Evolutionary conservation across 2,113 vertebrate genomes (phyloP).

Genomic region (Saimiri boliviensis): DNA sequence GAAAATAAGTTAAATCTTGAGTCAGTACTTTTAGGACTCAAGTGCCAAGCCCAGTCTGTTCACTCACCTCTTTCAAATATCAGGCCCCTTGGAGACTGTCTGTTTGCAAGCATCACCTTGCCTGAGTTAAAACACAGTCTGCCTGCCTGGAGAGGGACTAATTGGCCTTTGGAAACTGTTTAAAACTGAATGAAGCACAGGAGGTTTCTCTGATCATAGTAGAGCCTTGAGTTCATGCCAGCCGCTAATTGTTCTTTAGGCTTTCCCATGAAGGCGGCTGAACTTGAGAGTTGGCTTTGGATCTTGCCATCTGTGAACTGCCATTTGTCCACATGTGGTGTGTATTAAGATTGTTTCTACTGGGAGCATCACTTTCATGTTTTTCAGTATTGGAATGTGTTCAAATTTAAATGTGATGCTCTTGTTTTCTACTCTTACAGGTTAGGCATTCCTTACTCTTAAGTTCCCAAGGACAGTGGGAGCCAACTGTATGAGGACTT

Average conservation of each 20-base stretch:
- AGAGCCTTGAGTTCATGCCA: conserved; percentile 41
- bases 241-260: conserved; percentile 1
- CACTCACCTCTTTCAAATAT: background rate
- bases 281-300: background rate
- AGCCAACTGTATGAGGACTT: background rate
- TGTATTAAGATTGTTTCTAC: background rate
- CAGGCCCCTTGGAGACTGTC: background rate
- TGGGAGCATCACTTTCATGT: background rate
- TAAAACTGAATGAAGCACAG: background rate
- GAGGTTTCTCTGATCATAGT: background rate
- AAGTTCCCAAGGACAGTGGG: background rate
- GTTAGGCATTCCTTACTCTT: background rate
- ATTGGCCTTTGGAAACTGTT: background rate
- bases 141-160: background rate
- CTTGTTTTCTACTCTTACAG: background rate
- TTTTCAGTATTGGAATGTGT: background rate
- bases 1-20: background rate
- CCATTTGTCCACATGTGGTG: background rate
- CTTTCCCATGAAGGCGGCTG: background rate
- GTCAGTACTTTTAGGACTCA: background rate
- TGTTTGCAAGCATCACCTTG: background rate
- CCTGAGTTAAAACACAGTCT: background rate
- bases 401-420: background rate
- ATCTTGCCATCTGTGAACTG: conserved; percentile 9
- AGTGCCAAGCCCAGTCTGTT: background rate